A percentile compares a stretch with the other conserved stretches of the same genome.
Evolutionary conservation across 2,113 vertebrate genomes (phyloP).

Genomic region (Fukomys damarensis): DNA sequence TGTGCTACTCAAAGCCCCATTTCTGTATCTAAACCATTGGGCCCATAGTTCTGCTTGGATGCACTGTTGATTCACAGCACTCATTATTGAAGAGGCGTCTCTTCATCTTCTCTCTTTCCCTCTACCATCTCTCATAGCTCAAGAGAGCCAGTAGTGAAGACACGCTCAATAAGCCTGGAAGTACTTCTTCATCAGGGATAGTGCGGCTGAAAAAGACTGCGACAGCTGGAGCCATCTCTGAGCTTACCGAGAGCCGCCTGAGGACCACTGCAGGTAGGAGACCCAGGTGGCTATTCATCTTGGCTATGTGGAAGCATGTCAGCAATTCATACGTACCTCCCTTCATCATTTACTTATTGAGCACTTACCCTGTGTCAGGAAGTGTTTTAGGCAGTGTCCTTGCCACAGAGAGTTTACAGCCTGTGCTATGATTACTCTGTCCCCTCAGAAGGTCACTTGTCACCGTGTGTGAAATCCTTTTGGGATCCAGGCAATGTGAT

Average conservation of each 20-base stretch:
- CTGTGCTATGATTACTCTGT: neutral
- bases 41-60: rapidly evolving
- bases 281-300: neutral
- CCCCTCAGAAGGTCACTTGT: neutral
- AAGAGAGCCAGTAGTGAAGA: conserved; percentile 98
- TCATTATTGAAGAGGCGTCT: neutral
- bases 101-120: neutral
- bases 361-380: neutral
- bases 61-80: no score
- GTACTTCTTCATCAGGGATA: conserved; percentile 77
- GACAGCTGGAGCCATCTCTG: conserved; percentile 93
- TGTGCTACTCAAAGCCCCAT: rapidly evolving
- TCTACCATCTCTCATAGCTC: conserved; percentile 85
- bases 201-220: conserved; percentile 94
- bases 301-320: neutral
- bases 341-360: neutral
- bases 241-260: conserved; percentile 91
- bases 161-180: conserved; percentile 91
- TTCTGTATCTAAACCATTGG: rapidly evolving
- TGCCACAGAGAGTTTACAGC: neutral
- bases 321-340: neutral
- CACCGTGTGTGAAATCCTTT: neutral
- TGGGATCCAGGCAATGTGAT: neutral
- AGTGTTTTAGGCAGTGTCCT: neutral
- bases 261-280: conserved; percentile 89